Evolutionary conservation across 1,140 invertebrate genomes (phyloP).

Genomic region (Heliconius congener): DNA sequence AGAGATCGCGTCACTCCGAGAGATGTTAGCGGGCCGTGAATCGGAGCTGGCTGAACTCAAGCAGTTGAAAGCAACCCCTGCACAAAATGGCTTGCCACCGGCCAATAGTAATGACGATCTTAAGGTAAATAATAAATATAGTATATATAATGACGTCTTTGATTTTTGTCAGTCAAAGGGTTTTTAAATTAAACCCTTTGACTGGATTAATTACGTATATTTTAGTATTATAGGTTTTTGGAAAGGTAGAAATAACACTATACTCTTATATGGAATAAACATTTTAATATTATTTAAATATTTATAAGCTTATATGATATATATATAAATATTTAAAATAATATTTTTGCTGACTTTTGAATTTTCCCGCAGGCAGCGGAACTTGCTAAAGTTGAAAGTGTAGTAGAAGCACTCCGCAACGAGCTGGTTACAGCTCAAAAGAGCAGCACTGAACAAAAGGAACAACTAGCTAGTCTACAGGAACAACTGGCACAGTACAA

Average conservation of each 20-base stretch:
- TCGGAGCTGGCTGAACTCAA: constrained; percentile 71
- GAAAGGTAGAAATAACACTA: no score
- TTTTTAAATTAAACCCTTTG: background rate
- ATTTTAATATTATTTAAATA: no score
- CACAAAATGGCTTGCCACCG: constrained; percentile 61
- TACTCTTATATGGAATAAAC: no score
- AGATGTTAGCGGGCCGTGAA: constrained; percentile 52
- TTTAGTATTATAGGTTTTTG: no score
- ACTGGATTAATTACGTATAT: no score
- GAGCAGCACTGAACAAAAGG: constrained; percentile 59
- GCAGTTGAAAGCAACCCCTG: constrained; percentile 71
- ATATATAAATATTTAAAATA: no score
- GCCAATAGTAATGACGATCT: constrained; percentile 46
- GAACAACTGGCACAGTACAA: constrained; percentile 85
- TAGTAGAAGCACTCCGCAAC: constrained; percentile 62
- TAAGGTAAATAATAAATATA: constrained; percentile 46
- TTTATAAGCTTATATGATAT: no score
- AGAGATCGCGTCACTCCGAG: constrained; percentile 52
- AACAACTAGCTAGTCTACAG: constrained; percentile 73
- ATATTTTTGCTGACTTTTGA: background rate
- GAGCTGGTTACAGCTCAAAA: constrained; percentile 64
- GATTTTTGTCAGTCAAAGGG: no score
- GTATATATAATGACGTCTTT: no score
- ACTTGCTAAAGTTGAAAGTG: constrained; percentile 63
- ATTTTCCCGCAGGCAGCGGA: constrained; percentile 46